Evolutionary conservation across 2,113 vertebrate genomes (phyloP), one percentile per base, ranked within the genome.

Genomic region (Picathartes gymnocephalus): DNA sequence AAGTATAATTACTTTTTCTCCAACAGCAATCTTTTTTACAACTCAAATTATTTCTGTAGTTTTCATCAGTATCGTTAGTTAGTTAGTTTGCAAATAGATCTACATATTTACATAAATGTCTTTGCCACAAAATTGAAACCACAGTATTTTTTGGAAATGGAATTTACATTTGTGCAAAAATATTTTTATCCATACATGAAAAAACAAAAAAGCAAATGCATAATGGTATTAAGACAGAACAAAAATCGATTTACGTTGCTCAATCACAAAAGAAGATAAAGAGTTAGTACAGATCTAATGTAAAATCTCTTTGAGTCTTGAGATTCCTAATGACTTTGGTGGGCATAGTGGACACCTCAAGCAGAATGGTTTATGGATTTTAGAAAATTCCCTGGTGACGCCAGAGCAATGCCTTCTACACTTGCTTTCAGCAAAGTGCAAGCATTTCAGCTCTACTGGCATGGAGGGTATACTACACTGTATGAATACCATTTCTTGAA

Each of bases 41-140:
- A 17, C 1, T 6, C 1, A 0, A 54, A 4, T 22, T 37, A 0
- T 47, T 80, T 22, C 40, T 40, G 12, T 37, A 54, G 14, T 81
- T 95, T 81, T 37, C 12, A 31, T 39, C 8, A 53, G 25, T n/a
- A 19, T 12, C 28, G 28, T 57, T 76, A 19, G 10, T 57, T 71
- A 37, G 22, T 73, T 44, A 62, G 9, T 64, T 92, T 61, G 23
- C 11, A 37, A 81, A 44, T 6, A 58, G 6, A 33, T 28, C 10
- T 73, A 39, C 5, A 13, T 33, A 17, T 88, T 24, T 68, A 50
- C 7, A 31, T 2, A 56, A 76, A 72, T 51, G 79, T 4, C 39
- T 93, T 47, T 64, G 13, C 35, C 14, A 4, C 16, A 73, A 61
- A 72, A 48, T 19, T 44, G 20, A 73, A 65, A 45, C 6, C 3